A percentile compares a stretch with the other conserved stretches of the same genome.
Evolutionary conservation across 1,140 invertebrate genomes (phyloP).

Genomic region (Sinella curviseta): DNA sequence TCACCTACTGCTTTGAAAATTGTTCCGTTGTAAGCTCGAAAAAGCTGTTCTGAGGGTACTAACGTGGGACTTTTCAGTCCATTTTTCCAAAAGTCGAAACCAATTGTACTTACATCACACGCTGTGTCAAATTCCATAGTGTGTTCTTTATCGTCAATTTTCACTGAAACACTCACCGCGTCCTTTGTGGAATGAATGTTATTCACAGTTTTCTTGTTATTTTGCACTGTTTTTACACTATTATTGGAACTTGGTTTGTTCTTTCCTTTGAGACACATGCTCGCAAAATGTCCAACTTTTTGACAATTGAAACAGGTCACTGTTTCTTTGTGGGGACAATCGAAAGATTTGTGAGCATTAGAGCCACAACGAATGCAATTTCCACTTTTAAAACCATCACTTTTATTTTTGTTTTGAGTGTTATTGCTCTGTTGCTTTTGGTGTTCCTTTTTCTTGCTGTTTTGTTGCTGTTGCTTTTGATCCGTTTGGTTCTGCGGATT

Average conservation of each 20-base stretch:
- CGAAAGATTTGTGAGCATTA: not conserved
- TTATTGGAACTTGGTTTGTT: too few relatives aligned
- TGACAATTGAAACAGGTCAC: not conserved
- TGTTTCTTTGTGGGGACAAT: not conserved
- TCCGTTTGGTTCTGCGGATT: not conserved
- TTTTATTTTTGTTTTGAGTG: not conserved
- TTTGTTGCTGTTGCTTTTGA: not conserved
- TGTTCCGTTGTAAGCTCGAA: not conserved
- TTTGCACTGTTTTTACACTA: too few relatives aligned
- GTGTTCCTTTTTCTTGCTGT: not conserved
- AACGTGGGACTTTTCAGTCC: not conserved
- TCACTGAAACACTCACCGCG: not conserved
- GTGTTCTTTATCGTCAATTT: not conserved
- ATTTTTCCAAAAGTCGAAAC: not conserved
- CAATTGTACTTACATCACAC: not conserved
- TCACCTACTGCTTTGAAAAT: not conserved
- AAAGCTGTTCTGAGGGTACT: not conserved
- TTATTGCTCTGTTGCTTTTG: not conserved
- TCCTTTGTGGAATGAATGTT: not conserved
- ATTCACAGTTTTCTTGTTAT: not conserved
- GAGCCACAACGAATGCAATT: not conserved
- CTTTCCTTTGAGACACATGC: not conserved
- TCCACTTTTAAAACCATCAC: not conserved
- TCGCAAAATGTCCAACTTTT: constrained; percentile 7
- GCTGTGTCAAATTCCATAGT: constrained; percentile 2